phyloP scores from a whole-genome alignment of 1,140 invertebrate genomes.

The Hyles euphorbiae region DNA sequence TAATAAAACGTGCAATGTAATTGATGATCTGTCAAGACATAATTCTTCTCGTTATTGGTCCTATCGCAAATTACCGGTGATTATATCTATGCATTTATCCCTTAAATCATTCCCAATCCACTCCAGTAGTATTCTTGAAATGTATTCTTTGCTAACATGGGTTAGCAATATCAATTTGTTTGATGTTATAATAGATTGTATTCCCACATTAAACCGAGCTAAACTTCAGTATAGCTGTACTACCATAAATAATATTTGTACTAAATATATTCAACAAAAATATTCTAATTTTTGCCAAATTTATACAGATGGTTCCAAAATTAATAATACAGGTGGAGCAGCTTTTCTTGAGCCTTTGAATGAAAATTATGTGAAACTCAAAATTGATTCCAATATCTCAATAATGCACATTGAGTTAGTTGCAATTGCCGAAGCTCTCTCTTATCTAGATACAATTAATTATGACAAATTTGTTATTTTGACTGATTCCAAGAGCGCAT shows the following conservation, averaged over 20 bases:
- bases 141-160: constrained; percentile 11
- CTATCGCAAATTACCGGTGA: too few species aligned
- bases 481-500: constrained; percentile 6
- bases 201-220: constrained; percentile 5
- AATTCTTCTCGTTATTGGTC: too few species aligned
- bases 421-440: constrained; percentile 2
- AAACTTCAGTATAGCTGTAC: neutral
- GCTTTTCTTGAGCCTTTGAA: constrained; percentile 6
- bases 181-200: neutral
- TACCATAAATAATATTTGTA: too few species aligned
- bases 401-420: constrained; percentile 12
- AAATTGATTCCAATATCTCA: constrained; percentile 11
- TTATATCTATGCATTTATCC: too few species aligned
- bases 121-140: constrained; percentile 2
- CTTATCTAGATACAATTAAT: neutral
- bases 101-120: neutral
- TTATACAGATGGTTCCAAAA: constrained; percentile 13
- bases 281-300: neutral
- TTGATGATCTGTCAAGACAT: too few species aligned
- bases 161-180: constrained; percentile 10
- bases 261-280: too few species aligned
- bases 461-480: constrained; percentile 2
- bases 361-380: neutral
- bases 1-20: neutral
- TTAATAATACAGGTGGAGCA: constrained; percentile 1